Evolutionary conservation across 1,140 invertebrate species (phyloP).

Genomic region (Acromyrmex heyeri): DNA sequence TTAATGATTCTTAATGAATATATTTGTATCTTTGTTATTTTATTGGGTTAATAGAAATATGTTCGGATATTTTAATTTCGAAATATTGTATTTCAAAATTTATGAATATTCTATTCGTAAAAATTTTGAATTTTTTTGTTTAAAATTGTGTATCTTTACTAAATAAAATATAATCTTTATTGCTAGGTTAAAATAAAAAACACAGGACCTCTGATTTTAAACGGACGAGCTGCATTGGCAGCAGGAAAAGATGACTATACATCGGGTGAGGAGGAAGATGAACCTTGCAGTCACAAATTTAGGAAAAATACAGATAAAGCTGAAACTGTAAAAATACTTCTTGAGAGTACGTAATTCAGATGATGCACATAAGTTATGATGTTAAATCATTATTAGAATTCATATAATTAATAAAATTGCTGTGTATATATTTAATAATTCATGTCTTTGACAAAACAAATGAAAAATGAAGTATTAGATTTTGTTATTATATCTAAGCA

Average conservation of each 20-base stretch:
- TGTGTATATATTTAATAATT: neutral
- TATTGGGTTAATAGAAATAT: neutral
- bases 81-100: conserved; percentile 27
- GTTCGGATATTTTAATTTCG: conserved; percentile 17
- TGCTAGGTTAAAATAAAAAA: conserved; percentile 88
- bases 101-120: conserved; percentile 7
- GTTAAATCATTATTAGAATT: neutral
- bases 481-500: conserved; percentile 21
- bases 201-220: conserved; percentile 89
- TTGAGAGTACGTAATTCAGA: conserved; percentile 88
- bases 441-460: neutral
- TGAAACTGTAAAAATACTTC: conserved; percentile 90
- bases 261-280: conserved; percentile 89
- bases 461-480: conserved; percentile 17
- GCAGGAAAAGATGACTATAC: conserved; percentile 92
- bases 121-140: conserved; percentile 12
- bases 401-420: conserved; percentile 31
- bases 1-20: conserved; percentile 18
- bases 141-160: conserved; percentile 26
- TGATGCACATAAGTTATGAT: neutral
- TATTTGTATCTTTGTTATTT: conserved; percentile 34
- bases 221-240: conserved; percentile 92
- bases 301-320: conserved; percentile 87
- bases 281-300: conserved; percentile 87
- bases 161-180: conserved; percentile 62